Evolutionary conservation across 2,113 vertebrate species (phyloP).

Genomic region (Phodopus roborovskii): DNA sequence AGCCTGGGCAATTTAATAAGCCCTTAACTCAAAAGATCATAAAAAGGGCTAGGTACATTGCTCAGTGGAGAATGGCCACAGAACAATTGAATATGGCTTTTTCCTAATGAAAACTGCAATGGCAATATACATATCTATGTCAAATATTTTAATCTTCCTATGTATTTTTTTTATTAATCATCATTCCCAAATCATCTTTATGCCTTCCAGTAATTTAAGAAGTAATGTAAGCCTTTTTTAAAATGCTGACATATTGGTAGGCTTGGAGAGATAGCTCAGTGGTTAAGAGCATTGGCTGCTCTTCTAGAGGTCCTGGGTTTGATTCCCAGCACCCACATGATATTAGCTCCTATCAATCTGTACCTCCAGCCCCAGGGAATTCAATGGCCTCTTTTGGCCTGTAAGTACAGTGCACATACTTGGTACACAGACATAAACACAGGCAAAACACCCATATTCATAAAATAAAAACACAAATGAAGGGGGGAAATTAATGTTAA

Average conservation of each 20-base stretch:
- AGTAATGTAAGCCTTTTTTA: slow-evolving; percentile 33
- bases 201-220: slow-evolving; percentile 58
- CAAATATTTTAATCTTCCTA: slow-evolving; percentile 61
- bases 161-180: background rate
- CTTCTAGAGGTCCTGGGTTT: background rate
- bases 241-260: background rate
- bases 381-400: background rate
- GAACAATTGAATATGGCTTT: background rate
- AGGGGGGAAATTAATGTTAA: background rate
- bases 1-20: background rate
- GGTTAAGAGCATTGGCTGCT: background rate
- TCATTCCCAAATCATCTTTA: slow-evolving; percentile 35
- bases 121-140: background rate
- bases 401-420: background rate
- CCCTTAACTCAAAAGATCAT: background rate
- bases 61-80: background rate
- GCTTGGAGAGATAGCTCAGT: background rate
- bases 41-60: background rate
- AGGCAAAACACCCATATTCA: background rate
- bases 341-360: background rate
- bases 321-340: background rate
- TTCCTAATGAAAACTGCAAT: background rate
- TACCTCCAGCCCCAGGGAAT: background rate
- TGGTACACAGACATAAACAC: background rate
- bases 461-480: background rate